Evolutionary conservation across 2,113 vertebrate species (phyloP), one percentile per base, ranked within the genome.

Genomic region (Rhipidura dahli): DNA sequence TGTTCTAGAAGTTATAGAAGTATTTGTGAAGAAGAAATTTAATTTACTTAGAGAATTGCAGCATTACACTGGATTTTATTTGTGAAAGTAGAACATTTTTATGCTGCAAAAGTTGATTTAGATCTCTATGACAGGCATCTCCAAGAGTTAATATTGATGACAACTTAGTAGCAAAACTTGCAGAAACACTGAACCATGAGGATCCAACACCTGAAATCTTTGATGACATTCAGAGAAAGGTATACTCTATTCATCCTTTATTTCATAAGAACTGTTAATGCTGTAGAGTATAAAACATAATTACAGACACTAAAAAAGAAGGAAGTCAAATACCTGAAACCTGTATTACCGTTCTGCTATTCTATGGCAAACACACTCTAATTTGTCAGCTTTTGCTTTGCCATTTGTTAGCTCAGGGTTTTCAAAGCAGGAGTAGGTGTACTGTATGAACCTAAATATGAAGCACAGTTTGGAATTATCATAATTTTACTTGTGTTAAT

Each of bases 161-260:
- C 95, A 97, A 95, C 54, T 98, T 98, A 42, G 98, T 99, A 88
- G 97, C 95, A 94, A 98, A 98, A 92, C 98, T 99, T 89, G 98
- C 98, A 92, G 99, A 99, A 96, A 99, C 98, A 82, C 97, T 99
- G 84, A 99, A 98, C 98, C 99, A 98, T 84, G 99, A 99, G 59
- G 99, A 99, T 96, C 99, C 99, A 94, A 99, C 99, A 6, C 99
- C 99, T 8, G 99, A 99, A 96, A 99, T 99, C 92, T 99, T 99
- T 96, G 99, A 99, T 98, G 99, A 99, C 83, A 98, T 99, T 98
- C 99, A 99, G 97, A 99, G 98, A 97, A 99, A 99, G 98, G 99
- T 99, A 98, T 68, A 95, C 11, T 50, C 10, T 95, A 20, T 83
- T 96, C 3, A 3, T 80, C 26, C 20, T 65, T 15, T 78, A 22